These are phyloP conservation scores for Rhabditoides inermis DNA, from an alignment of 2,888 invertebrate genomes.

Conservation along the genomic window DNA sequence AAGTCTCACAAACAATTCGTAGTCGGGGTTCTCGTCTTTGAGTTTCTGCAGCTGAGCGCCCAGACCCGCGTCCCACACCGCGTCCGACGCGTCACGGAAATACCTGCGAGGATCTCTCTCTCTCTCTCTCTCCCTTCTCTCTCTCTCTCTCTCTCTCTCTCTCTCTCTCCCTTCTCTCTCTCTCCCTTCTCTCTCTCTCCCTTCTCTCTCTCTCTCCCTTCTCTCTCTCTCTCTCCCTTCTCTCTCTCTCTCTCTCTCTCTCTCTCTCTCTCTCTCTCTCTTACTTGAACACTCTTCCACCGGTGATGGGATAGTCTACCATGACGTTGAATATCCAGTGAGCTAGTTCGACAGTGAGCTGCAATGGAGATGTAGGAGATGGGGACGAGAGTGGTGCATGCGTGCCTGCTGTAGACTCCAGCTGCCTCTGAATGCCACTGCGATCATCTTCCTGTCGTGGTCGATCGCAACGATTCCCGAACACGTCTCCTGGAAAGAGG, in stretches of 20 bases:
- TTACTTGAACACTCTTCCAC: not conserved
- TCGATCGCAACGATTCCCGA: no score
- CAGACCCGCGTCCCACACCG: no score
- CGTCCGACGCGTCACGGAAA: no score
- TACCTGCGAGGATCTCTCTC: no score
- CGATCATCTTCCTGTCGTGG: not conserved
- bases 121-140: no score
- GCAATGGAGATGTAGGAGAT: slow-evolving; percentile 10
- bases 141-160: not conserved
- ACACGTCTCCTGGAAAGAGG: no score
- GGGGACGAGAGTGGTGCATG: not conserved
- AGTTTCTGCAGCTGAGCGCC: no score
- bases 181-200: not conserved
- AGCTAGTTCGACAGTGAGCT: slow-evolving; percentile 7
- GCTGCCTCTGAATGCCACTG: not conserved
- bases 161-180: not conserved
- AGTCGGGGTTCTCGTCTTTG: no score
- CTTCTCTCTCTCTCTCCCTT: not conserved
- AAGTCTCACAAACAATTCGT: no score
- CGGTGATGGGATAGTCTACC: not conserved
- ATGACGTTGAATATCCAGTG: slow-evolving; percentile 18
- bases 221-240: not conserved
- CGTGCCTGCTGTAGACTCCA: not conserved
- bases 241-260: not conserved
- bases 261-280: not conserved